Evolutionary conservation across 2,113 vertebrate species (phyloP).

Genomic region (Chionis minor): DNA sequence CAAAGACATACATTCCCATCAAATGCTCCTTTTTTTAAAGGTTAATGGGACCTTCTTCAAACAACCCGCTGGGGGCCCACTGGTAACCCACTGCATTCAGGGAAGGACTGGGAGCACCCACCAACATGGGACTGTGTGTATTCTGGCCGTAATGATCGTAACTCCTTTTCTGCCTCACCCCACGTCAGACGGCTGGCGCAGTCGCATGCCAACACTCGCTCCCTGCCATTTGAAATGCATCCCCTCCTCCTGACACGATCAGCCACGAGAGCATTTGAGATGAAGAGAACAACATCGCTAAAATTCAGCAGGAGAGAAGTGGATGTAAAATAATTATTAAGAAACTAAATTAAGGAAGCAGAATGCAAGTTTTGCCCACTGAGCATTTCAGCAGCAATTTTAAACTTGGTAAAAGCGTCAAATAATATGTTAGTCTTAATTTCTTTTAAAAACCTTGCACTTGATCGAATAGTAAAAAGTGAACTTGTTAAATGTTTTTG

Average conservation of each 20-base stretch:
- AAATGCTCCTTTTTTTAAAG: neutral
- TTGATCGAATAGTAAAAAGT: neutral
- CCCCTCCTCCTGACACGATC: fast-evolving
- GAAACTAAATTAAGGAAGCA: neutral
- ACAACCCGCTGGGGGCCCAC: neutral
- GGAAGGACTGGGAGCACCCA: neutral
- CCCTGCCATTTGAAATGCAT: neutral
- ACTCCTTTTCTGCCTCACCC: neutral
- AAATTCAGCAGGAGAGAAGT: neutral
- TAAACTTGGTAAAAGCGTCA: neutral
- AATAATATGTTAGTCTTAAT: neutral
- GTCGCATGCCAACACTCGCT: neutral
- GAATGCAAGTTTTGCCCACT: neutral
- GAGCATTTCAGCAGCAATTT: neutral
- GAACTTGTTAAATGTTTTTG: neutral
- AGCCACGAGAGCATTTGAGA: neutral
- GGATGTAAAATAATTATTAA: neutral
- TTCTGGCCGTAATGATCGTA: neutral
- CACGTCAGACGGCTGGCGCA: neutral
- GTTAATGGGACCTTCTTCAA: neutral
- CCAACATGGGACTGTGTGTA: fast-evolving
- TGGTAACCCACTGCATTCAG: neutral
- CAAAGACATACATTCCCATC: neutral
- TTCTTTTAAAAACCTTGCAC: neutral
- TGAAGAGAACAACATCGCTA: neutral